Evolutionary conservation across 1,140 invertebrate genomes (phyloP), one percentile per base, ranked within the genome.

Genomic region (Drosophila navojoa): DNA sequence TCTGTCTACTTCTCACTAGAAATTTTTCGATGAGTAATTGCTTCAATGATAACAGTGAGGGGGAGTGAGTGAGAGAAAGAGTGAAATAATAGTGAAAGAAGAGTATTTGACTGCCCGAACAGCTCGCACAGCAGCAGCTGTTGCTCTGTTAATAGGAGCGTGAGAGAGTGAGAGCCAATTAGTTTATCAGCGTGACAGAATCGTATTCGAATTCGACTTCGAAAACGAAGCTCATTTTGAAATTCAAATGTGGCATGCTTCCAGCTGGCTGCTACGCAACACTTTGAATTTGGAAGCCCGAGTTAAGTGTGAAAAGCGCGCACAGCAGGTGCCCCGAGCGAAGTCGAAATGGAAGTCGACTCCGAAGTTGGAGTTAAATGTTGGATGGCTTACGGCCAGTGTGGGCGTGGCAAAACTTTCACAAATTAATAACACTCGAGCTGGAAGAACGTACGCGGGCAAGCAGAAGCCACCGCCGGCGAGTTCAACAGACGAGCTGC

Each of bases 371-470:
- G 19, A 54, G n/a, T 44, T 6, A 35, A 11, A 25, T 1, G 55
- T 27, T 35, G 49, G 49, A 2, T 49, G 63, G 42, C 32, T 15
- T 25, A 42, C 55, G 61, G 50, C 19, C 60, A 2, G 29, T 42
- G 13, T 71, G 64, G 79, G 82, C 82, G 82, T 87, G 82, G 68
- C 82, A 60, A 79, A 87, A 87, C 82, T 87, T 87, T 87, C 82
- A 87, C 84, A 87, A 87, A 87, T 87, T 87, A 86, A 87, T 87
- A 87, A 82, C 49, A 77, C 84, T 76, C 32, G 55, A 70, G 67
- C 58, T 71, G 50, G 60, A 9, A 38, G 50, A 45, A 57, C 53
- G 45, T 29, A 60, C 25, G 62, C 16, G 58, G n/a, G 60, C 55
- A 50, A 58, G 50, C 35, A 49, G 59, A 62, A 61, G 58, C 69